These are phyloP conservation scores for Tenthredo amoena DNA, from an alignment of 2,888 invertebrate genomes.

Conservation along the genomic window DNA sequence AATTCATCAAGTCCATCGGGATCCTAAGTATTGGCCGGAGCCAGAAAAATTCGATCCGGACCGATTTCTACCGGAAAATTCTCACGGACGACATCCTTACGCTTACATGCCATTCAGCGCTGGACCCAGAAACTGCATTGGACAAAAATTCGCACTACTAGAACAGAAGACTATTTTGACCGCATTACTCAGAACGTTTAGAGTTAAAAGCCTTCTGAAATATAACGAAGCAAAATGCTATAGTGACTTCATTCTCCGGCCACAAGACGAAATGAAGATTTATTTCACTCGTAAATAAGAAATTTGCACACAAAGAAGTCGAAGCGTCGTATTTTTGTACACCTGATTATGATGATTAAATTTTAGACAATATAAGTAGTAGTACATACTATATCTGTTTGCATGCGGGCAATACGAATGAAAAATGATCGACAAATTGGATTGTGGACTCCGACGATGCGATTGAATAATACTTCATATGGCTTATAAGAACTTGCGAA, in stretches of 20 bases:
- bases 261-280: conserved; percentile 57
- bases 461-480: no score
- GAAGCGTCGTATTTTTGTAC: not conserved
- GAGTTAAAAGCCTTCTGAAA: conserved; percentile 63
- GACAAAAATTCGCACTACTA: conserved; percentile 67
- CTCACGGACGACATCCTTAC: conserved; percentile 66
- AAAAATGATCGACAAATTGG: no score
- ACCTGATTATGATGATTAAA: not conserved
- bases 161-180: conserved; percentile 65
- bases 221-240: conserved; percentile 60
- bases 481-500: no score
- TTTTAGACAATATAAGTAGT: no score
- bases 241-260: conserved; percentile 62
- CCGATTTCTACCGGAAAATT: conserved; percentile 76
- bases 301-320: not conserved
- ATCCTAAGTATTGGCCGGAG: conserved; percentile 78
- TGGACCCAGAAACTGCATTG: conserved; percentile 73
- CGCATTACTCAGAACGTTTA: conserved; percentile 66
- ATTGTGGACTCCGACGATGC: no score
- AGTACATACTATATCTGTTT: no score
- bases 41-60: conserved; percentile 78
- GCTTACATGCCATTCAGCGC: conserved; percentile 73
- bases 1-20: conserved; percentile 78
- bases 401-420: no score
- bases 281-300: not conserved